phyloP scores from a whole-genome alignment of 2,888 invertebrate species.

The Macrosiphum euphorbiae region DNA sequence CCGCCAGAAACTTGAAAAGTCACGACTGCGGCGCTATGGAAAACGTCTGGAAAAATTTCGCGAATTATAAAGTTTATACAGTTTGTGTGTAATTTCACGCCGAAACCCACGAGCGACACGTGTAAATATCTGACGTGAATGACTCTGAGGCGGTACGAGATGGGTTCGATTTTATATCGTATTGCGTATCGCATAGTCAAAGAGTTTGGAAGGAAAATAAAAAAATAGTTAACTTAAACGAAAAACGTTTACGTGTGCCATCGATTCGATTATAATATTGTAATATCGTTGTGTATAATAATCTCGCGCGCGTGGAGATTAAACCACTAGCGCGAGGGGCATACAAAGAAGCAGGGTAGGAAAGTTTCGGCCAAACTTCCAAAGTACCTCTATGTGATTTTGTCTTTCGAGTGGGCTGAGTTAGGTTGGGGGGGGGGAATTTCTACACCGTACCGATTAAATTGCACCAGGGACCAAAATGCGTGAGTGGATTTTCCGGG shows the following conservation, averaged over 20 bases:
- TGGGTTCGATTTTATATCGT: background rate
- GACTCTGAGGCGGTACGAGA: background rate
- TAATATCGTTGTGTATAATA: constrained; percentile 6
- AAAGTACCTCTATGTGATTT: background rate
- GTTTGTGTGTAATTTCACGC: background rate
- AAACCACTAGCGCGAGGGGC: background rate
- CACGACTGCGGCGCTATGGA: background rate
- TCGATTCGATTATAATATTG: constrained; percentile 8
- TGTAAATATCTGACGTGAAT: background rate
- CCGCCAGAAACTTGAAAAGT: background rate
- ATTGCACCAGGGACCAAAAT: background rate
- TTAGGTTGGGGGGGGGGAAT: background rate
- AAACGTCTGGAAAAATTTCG: background rate
- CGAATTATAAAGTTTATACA: background rate
- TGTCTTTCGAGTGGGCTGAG: background rate
- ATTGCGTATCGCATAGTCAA: background rate
- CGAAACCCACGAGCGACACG: background rate
- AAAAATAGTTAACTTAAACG: background rate
- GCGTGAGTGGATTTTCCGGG: background rate
- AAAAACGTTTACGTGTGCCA: constrained; percentile 2
- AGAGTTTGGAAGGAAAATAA: background rate
- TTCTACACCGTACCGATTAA: background rate
- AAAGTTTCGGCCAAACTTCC: constrained; percentile 43
- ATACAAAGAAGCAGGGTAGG: background rate
- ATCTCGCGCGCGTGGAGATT: background rate